Base-by-base conservation (phyloP, 2,888 invertebrate genomes). In the Eristalis pertinax region DNA sequence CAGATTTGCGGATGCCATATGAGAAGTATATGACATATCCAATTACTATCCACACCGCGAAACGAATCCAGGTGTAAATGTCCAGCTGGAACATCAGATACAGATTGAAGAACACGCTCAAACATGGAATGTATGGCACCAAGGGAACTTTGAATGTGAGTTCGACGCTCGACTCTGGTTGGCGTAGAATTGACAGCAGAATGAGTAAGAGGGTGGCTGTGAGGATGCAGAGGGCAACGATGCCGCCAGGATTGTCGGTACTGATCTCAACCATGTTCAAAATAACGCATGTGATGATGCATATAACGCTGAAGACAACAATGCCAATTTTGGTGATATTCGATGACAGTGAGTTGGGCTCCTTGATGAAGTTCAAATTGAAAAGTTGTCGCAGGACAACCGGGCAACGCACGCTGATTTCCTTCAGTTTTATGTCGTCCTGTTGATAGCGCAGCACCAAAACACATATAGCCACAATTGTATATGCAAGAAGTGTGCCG, bases 21-120 rank as follows among this genome's bases (percentile, higher is more conserved):
- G 94, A 92, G 92, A 98, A 97, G 93, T 98, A 98, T 90, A 98
- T 97, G 2, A 95, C 90, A 91, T 97, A 96, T 95, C 98, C 98
- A 83, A 98, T 93, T 8, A 94, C 91, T 89, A 99, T 94, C 98
- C 98, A 99, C 19, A 97, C 94, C 74, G 95, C 94, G 93, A 98
- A 98, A 90, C 98, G 94, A 80, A 98, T 95, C 98, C 98, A 98
- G 2, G 98, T 98, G 90, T 95, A 95, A 69, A 94, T 90, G 91
- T 97, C 97, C 86, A 99, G 94, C 93, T 98, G 97, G 90, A 97
- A 95, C 98, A 98, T 98, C 74, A 99, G 94, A 93, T 98, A 98
- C 72, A 98, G 93, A 93, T 99, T 99, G 91, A 97, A 96, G 88
- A 97, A 95, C 62, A 98, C 95, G 92, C 98, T 98, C 7, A 97